Conservation (phyloP, 1,140 invertebrate genomes). For the Bradynema listronoti region DNA sequence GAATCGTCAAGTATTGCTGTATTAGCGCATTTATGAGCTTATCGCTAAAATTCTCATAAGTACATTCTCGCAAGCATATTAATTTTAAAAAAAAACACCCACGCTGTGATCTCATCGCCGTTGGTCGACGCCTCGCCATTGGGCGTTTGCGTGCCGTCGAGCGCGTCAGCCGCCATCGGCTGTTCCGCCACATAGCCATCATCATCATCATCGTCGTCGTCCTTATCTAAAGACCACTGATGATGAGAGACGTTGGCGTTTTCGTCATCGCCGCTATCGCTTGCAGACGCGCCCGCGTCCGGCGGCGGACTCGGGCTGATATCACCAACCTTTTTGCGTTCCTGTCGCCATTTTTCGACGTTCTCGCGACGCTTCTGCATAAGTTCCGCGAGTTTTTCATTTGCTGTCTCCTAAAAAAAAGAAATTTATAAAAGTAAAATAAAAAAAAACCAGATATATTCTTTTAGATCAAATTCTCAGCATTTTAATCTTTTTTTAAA, state of each 20-base stretch:
- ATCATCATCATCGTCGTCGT: slow-evolving; percentile 63
- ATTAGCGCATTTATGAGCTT: no score
- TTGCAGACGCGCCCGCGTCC: not conserved
- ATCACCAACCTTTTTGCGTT: slow-evolving; percentile 63
- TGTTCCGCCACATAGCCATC: no score
- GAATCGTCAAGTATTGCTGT: no score
- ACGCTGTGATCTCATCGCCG: no score
- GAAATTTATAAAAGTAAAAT: slow-evolving; percentile 6
- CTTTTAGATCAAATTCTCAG: slow-evolving; percentile 8
- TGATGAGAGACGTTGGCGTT: slow-evolving; percentile 41
- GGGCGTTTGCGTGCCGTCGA: no score
- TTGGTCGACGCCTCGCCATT: no score
- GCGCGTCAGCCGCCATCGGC: no score
- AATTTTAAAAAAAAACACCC: slow-evolving; percentile 56
- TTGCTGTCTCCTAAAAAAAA: slow-evolving; percentile 25
- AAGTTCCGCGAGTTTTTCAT: slow-evolving; percentile 72
- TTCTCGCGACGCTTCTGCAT: slow-evolving; percentile 90
- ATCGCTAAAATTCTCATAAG: no score
- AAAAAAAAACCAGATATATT: not conserved
- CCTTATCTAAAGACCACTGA: slow-evolving; percentile 39
- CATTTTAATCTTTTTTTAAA: not conserved
- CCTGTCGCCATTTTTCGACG: slow-evolving; percentile 82
- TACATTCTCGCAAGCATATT: no score
- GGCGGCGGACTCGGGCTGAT: slow-evolving; percentile 17
- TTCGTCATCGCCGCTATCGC: slow-evolving; percentile 3